Conservation (phyloP, 2,113 vertebrate species). For the Emydocephalus ijimae region DNA sequence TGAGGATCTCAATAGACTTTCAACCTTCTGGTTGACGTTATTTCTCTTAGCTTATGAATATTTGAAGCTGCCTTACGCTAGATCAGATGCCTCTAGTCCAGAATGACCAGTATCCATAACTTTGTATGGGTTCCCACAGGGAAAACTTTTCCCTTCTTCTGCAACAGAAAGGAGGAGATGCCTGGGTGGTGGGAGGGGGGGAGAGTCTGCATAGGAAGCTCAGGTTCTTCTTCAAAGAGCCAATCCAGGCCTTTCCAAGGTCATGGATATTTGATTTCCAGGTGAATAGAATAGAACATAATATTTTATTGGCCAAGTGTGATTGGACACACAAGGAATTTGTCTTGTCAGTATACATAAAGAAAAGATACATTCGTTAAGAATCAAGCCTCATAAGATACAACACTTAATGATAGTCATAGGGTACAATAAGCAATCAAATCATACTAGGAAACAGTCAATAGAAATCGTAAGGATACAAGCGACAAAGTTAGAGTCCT, state of each 20-base stretch:
- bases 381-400: too few relatives aligned
- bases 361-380: too few relatives aligned
- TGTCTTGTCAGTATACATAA: too few relatives aligned
- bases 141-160: background rate
- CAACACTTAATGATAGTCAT: too few relatives aligned
- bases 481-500: too few relatives aligned
- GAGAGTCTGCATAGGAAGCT: background rate
- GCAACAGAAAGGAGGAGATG: background rate
- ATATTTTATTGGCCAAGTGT: too few relatives aligned
- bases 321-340: too few relatives aligned
- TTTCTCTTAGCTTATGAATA: background rate
- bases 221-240: background rate
- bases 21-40: too few relatives aligned
- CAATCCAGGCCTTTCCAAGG: background rate
- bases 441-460: too few relatives aligned
- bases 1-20: background rate
- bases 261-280: background rate
- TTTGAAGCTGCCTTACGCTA: background rate
- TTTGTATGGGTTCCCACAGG: background rate
- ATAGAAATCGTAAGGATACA: too few relatives aligned
- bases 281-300: too few relatives aligned
- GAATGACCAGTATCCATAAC: background rate
- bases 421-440: too few relatives aligned
- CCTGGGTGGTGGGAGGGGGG: background rate
- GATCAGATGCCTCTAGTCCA: background rate